Percentiles rank a stretch among this genome's conserved stretches.
Evolutionary conservation across 2,888 invertebrate species (phyloP).

Genomic region (Orchestes rusci): DNA sequence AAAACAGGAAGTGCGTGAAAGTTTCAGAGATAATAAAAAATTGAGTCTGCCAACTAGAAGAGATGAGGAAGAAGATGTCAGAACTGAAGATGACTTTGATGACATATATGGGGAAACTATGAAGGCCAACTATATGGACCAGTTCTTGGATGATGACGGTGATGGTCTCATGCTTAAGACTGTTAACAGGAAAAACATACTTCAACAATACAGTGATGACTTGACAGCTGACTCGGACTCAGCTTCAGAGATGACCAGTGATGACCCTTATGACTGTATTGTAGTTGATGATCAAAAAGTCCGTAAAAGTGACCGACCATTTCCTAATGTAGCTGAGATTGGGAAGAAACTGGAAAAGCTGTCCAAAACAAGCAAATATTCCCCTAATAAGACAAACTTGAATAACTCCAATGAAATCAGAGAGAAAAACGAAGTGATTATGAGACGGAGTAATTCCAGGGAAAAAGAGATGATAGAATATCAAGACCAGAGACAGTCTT

Average conservation of each 20-base stretch:
- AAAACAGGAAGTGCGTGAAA: background rate
- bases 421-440: constrained; percentile 33
- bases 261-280: constrained; percentile 75
- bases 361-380: constrained; percentile 42
- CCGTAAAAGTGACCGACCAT: constrained; percentile 35
- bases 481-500: constrained; percentile 34
- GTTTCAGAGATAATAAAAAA: background rate
- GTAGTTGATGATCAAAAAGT: constrained; percentile 59
- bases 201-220: constrained; percentile 61
- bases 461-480: constrained; percentile 37
- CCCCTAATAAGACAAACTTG: constrained; percentile 37
- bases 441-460: constrained; percentile 27
- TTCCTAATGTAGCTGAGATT: constrained; percentile 46
- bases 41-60: constrained; percentile 3
- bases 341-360: constrained; percentile 44
- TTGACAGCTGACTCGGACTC: constrained; percentile 54
- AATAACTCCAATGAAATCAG: constrained; percentile 20
- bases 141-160: constrained; percentile 60
- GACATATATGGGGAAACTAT: constrained; percentile 25
- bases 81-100: constrained; percentile 21
- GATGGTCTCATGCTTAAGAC: constrained; percentile 64
- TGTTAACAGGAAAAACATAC: constrained; percentile 64
- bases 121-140: constrained; percentile 47
- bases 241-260: constrained; percentile 56
- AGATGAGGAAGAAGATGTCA: constrained; percentile 24